Base-by-base conservation (phyloP, 2,113 vertebrate genomes). In the Ptilonorhynchus violaceus region DNA sequence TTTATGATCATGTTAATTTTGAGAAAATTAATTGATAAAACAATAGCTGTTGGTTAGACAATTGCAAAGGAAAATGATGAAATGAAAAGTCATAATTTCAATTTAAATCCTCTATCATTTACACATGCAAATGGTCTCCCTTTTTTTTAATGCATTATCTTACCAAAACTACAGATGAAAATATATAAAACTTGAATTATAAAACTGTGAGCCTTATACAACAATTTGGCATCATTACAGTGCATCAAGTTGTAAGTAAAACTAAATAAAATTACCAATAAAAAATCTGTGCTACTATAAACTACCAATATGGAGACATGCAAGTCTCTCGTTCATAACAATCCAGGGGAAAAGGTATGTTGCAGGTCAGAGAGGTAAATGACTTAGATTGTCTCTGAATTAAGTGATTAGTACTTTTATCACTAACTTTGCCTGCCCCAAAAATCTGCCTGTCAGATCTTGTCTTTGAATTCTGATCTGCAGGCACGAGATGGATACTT, bases 301-400 rank as follows among this genome's bases (percentile, higher is more conserved):
- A 42, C 12, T 47, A 47, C 23, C 1, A 0, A 23, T 27, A 6
- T 13, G 58, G 25, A 66, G 22, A 62, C 0, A 0, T 47, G 33
- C 21, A 47, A 41, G 11, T 50, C 11, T 72, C 21, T 56, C 53
- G 5, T 55, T 56, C 5, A 1, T 18, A 88, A 50, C 8, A 68
- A 9, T 49, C 24, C 31, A n/a, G 60, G 22, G 53, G 22, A 31
- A 39, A 78, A 46, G 6, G 22, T 75, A 13, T 14, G 3, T 37
- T 20, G 25, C 41, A 24, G 33, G 3, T 73, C 58, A 88, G 44
- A 64, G 41, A 60, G 21, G 7, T 35, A 30, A 0, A 1, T 15
- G 41, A 86, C 74, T 58, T 8, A 53, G 70, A 77, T 15, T 58
- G 8, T 55, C 2, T 4, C 67, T 79, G 23, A 73, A 46, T 77